Conservation (phyloP, 2,888 invertebrate species). For the Elegia similella region DNA sequence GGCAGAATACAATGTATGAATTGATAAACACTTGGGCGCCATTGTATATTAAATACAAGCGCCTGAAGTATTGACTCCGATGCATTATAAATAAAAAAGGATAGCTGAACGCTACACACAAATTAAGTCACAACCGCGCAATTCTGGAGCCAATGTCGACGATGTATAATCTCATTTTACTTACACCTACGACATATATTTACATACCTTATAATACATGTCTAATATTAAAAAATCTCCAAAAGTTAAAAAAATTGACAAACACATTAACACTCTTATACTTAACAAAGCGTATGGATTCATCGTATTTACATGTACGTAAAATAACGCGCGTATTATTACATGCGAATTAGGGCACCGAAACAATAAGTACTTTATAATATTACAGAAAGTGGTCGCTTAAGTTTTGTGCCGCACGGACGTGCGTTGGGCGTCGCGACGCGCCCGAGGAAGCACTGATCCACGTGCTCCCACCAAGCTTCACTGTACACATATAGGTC, state of each 20-base stretch:
- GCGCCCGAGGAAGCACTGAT: not conserved
- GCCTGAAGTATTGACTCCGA: conserved; percentile 19
- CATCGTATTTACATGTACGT: conserved; percentile 74
- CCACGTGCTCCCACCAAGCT: conserved; percentile 23
- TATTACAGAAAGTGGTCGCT: conserved; percentile 35
- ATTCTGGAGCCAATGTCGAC: conserved; percentile 36
- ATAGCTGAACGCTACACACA: conserved; percentile 25
- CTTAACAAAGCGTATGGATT: conserved; percentile 80
- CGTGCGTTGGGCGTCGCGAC: not conserved
- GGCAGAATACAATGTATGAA: conserved; percentile 5
- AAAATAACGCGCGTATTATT: conserved; percentile 61
- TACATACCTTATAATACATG: conserved; percentile 55
- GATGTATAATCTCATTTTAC: conserved; percentile 64
- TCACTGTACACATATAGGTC: conserved; percentile 48
- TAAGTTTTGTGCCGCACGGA: conserved; percentile 21
- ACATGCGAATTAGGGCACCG: conserved; percentile 71
- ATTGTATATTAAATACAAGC: conserved; percentile 12
- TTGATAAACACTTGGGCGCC: not conserved
- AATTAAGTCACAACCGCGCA: conserved; percentile 52
- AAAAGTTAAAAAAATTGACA: conserved; percentile 76
- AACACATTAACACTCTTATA: conserved; percentile 79
- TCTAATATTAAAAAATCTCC: conserved; percentile 59
- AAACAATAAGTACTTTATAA: conserved; percentile 68
- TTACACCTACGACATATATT: conserved; percentile 54
- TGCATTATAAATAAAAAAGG: conserved; percentile 25